These are phyloP conservation scores for Pseudococcus longispinus DNA, from an alignment of 2,888 invertebrate species.

Conservation along the genomic window DNA sequence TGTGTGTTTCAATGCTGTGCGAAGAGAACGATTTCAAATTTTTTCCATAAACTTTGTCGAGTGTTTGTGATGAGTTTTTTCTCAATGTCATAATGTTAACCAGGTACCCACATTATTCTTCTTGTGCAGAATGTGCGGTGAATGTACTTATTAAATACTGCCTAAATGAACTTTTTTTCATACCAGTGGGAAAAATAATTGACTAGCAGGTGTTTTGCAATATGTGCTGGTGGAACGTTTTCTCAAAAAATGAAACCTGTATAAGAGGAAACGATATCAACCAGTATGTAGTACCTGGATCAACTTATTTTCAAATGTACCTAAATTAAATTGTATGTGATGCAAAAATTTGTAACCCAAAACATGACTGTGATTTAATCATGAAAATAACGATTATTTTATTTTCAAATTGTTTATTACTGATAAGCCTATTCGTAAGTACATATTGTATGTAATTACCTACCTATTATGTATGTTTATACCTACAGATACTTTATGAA, in stretches of 20 bases:
- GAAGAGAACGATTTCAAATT: no score
- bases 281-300: background rate
- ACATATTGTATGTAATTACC: background rate
- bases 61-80: background rate
- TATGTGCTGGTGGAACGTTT: background rate
- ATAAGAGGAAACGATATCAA: no score
- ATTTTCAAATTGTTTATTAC: background rate
- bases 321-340: background rate
- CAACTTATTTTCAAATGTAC: background rate
- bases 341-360: background rate
- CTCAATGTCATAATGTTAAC: background rate
- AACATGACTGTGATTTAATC: background rate
- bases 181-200: no score
- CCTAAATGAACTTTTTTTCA: no score
- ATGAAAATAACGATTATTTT: background rate
- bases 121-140: background rate
- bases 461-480: no score
- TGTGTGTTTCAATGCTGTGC: no score
- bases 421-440: background rate
- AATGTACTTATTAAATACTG: background rate
- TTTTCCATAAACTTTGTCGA: background rate
- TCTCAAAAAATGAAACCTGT: background rate
- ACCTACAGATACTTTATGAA: background rate
- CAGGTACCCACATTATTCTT: background rate
- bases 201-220: background rate